Base-by-base conservation (phyloP, 2,797 vertebrate genomes). In the Kryptolebias ocellatus region DNA sequence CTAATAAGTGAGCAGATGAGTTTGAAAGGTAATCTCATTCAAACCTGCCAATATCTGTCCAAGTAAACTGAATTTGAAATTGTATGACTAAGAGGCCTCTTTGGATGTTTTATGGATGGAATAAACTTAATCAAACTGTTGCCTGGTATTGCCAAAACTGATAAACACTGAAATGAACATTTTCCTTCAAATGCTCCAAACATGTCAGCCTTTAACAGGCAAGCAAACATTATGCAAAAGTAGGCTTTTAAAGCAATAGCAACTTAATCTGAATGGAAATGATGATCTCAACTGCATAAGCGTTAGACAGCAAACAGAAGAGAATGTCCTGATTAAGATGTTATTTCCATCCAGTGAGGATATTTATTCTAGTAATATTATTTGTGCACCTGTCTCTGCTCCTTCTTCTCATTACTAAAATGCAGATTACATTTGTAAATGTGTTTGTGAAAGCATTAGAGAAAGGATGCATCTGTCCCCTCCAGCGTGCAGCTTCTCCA, bases 251-350 rank as follows among this genome's bases (percentile, higher is more conserved):
- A 76, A 63, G 57, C n/a, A 18, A 67, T 37, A 52, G 47, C 44
- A 71, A 73, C 69, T 65, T 56, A 24, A 82, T 90, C 68, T 64
- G 72, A 6, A 87, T 86, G 82, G 77, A 89, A 89, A 89, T 84
- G 45, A 18, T 53, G 1, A 53, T 68, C 59, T 64, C 51, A 7
- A 2, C 31, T 24, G 45, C 60, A 60, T 53, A 51, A 42, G 67
- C 49, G 53, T 29, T 27, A 10, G 27, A n/a, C 58, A 5, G 49
- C 51, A 29, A 62, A 45, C 42, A 20, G 28, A 46, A 45, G 17
- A 12, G 9, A 47, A 29, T 56, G 44, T 63, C 62, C 54, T 77
- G 54, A 83, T 79, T 39, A 64, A 61, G 51, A 75, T 24, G 17
- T 71, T 72, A 75, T 81, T 70, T 70, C 53, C 24, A 70, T 65